phyloP scores from a whole-genome alignment of 2,888 invertebrate genomes.

The Abscondita cerata region DNA sequence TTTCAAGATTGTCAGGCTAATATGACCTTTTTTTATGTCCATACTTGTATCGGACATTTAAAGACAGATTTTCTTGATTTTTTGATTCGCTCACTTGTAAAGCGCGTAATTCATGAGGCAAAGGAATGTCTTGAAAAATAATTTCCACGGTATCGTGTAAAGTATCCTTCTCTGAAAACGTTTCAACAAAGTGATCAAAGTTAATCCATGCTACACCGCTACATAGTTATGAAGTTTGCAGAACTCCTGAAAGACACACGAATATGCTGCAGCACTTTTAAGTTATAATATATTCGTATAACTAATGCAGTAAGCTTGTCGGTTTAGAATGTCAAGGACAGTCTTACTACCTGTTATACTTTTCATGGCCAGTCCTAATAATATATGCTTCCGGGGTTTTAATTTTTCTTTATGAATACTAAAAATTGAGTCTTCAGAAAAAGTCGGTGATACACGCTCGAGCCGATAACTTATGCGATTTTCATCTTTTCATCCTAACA shows the following conservation, averaged over 20 bases:
- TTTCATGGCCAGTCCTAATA: conserved; percentile 39
- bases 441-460: conserved; percentile 34
- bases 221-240: conserved; percentile 35
- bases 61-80: conserved; percentile 8
- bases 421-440: conserved; percentile 37
- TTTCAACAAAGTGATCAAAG: conserved; percentile 43
- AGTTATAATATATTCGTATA: conserved; percentile 31
- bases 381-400: conserved; percentile 38
- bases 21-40: conserved; percentile 38
- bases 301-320: conserved; percentile 36
- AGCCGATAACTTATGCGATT: conserved; percentile 28
- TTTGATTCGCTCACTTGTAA: conserved; percentile 7
- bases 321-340: conserved; percentile 37
- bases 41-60: conserved; percentile 31
- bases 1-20: conserved; percentile 27
- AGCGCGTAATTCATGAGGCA: conserved; percentile 25
- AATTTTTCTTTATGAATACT: conserved; percentile 36
- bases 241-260: conserved; percentile 40
- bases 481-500: conserved; percentile 25
- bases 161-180: conserved; percentile 40
- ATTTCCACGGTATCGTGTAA: conserved; percentile 40
- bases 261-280: conserved; percentile 40
- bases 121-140: conserved; percentile 44
- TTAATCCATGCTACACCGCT: conserved; percentile 44
- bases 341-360: conserved; percentile 40